These are phyloP conservation scores for Drosophila algonquin DNA, from an alignment of 2,888 invertebrate species.

Conservation along the genomic window DNA sequence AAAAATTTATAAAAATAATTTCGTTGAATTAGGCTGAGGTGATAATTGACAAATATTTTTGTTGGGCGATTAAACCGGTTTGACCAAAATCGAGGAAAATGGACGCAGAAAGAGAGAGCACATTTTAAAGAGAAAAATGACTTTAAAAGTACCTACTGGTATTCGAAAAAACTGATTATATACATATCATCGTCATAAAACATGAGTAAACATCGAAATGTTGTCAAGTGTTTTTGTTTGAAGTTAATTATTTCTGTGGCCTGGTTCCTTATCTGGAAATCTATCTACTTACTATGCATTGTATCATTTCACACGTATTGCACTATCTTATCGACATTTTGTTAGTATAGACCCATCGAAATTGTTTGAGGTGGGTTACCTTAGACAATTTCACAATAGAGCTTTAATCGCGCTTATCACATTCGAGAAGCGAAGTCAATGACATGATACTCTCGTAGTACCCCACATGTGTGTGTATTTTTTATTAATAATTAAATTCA, in stretches of 20 bases:
- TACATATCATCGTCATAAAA: background rate
- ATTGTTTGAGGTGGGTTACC: slow-evolving; percentile 21
- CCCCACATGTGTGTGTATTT: background rate
- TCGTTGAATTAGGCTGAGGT: slow-evolving; percentile 38
- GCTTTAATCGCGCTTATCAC: slow-evolving; percentile 11
- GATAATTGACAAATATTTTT: slow-evolving; percentile 45
- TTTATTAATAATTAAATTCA: slow-evolving; percentile 12
- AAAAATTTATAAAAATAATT: background rate
- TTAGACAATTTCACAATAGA: slow-evolving; percentile 24
- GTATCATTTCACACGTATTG: background rate
- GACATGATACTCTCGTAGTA: slow-evolving; percentile 10
- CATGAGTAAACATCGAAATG: background rate
- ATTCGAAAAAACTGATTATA: background rate
- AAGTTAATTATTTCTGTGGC: slow-evolving; percentile 6
- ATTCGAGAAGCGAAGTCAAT: slow-evolving; percentile 27
- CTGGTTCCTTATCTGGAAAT: slow-evolving; percentile 14
- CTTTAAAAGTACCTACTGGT: background rate
- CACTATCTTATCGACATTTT: slow-evolving; percentile 17
- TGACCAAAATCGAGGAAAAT: no score
- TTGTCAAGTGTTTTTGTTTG: slow-evolving; percentile 1
- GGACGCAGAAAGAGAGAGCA: background rate
- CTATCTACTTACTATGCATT: background rate
- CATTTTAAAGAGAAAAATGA: slow-evolving; percentile 8
- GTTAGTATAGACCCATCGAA: background rate
- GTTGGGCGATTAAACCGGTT: background rate